phyloP scores from a whole-genome alignment of 2,888 invertebrate genomes.

The Morpho helenor region DNA sequence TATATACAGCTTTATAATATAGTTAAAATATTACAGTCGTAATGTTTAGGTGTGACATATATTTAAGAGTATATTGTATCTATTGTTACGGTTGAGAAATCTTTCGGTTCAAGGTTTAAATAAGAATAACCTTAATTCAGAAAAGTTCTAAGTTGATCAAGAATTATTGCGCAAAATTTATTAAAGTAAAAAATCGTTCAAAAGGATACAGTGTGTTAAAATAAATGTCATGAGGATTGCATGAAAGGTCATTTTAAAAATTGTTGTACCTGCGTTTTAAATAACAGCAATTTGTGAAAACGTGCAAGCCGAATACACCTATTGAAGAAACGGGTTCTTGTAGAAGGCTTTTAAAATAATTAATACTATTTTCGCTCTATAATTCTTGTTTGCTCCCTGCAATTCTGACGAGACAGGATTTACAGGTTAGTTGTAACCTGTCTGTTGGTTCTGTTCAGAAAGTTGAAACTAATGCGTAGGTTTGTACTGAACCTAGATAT shows the following conservation, averaged over 20 bases:
- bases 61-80: too few species aligned
- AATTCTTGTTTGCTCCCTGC: slow-evolving; percentile 28
- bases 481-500: slow-evolving; percentile 24
- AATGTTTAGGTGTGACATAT: too few species aligned
- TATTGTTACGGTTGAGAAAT: too few species aligned
- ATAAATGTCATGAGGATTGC: neutral
- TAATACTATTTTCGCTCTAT: slow-evolving; percentile 29
- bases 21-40: too few species aligned
- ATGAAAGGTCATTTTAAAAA: neutral
- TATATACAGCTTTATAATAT: too few species aligned
- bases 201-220: neutral
- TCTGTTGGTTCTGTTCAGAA: slow-evolving; percentile 27
- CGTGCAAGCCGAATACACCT: slow-evolving; percentile 12
- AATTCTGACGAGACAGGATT: slow-evolving; percentile 30
- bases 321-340: slow-evolving; percentile 23
- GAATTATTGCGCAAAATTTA: too few species aligned
- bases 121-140: too few species aligned
- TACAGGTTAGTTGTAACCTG: slow-evolving; percentile 28
- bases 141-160: too few species aligned
- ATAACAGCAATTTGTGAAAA: slow-evolving; percentile 16
- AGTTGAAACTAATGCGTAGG: slow-evolving; percentile 30
- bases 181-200: too few species aligned
- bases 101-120: too few species aligned
- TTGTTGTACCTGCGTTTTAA: neutral
- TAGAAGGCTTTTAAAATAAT: slow-evolving; percentile 27